phyloP scores from a whole-genome alignment of 2,888 invertebrate genomes.

The Oithona nana region DNA sequence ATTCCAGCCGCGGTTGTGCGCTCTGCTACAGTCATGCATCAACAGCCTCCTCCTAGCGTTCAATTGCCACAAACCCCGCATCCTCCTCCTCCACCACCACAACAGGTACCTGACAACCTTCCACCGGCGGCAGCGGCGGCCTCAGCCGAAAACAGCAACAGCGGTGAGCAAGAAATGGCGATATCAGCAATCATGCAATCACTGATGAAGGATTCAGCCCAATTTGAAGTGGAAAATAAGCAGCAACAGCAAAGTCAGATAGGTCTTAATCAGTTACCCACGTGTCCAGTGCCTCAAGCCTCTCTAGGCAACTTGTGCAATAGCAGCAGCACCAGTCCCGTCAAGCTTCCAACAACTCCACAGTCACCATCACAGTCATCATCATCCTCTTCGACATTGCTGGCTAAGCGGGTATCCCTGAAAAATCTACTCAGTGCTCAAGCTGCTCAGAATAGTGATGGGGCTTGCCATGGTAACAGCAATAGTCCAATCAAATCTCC shows the following conservation, averaged over 20 bases:
- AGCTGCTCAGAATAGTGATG: not conserved
- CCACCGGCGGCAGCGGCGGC: not conserved
- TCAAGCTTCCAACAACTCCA: not conserved
- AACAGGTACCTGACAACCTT: not conserved
- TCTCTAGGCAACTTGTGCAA: not conserved
- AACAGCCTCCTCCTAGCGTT: not conserved
- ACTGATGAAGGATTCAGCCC: conserved; percentile 9
- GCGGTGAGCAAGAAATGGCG: conserved; percentile 1
- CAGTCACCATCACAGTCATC: not conserved
- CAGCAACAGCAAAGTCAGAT: not conserved
- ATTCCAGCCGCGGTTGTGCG: not conserved
- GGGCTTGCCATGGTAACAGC: not conserved
- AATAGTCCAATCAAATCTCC: not conserved
- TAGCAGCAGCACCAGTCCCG: not conserved
- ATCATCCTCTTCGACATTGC: not conserved
- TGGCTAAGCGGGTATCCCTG: conserved; percentile 2
- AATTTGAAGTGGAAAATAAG: conserved; percentile 10
- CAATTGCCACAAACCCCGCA: not conserved
- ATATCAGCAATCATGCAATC: conserved; percentile 16
- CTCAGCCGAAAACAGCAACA: not conserved
- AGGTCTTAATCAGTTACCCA: not conserved
- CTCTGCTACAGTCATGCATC: not conserved
- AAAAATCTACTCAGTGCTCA: conserved; percentile 12
- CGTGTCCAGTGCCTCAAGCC: conserved; percentile 10
- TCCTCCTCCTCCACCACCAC: not conserved